These are phyloP conservation scores for Rhingia campestris DNA, from an alignment of 2,888 invertebrate species.

Conservation along the genomic window DNA sequence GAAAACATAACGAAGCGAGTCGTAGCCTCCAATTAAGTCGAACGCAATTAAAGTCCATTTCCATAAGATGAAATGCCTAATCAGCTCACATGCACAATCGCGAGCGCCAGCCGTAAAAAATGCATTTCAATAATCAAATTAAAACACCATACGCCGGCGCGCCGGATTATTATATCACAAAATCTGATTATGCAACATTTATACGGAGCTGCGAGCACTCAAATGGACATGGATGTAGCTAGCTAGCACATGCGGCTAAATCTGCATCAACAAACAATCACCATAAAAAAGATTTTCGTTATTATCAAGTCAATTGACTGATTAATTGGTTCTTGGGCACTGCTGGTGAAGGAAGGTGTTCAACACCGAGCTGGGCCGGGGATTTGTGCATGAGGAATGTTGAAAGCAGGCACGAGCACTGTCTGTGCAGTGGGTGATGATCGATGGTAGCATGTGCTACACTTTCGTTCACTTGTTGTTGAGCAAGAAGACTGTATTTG, in stretches of 20 bases:
- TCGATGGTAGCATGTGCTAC: slow-evolving; percentile 14
- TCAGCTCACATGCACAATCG: slow-evolving; percentile 26
- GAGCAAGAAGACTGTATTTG: not conserved
- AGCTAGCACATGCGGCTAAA: not conserved
- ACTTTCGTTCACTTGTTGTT: slow-evolving; percentile 10
- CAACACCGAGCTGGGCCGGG: not conserved
- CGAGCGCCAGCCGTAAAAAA: slow-evolving; percentile 30
- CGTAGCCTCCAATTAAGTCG: slow-evolving; percentile 48
- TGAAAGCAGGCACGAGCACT: slow-evolving; percentile 4
- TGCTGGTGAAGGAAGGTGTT: slow-evolving; percentile 8
- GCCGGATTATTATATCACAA: slow-evolving; percentile 53
- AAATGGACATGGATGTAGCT: not conserved
- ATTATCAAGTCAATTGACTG: slow-evolving; percentile 48
- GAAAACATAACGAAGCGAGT: slow-evolving; percentile 54
- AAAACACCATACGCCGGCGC: slow-evolving; percentile 16
- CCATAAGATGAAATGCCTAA: slow-evolving; percentile 48
- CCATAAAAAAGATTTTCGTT: slow-evolving; percentile 43
- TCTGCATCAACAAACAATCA: slow-evolving; percentile 31
- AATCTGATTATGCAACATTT: slow-evolving; percentile 45
- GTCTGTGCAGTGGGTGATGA: slow-evolving; percentile 41
- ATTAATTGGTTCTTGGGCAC: slow-evolving; percentile 51
- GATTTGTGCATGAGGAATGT: slow-evolving; percentile 19
- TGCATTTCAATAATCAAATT: slow-evolving; percentile 50
- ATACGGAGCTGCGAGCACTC: slow-evolving; percentile 17
- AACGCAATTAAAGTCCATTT: slow-evolving; percentile 59